These are phyloP conservation scores for Gryllus longicercus DNA, from an alignment of 2,888 invertebrate genomes.

Conservation along the genomic window DNA sequence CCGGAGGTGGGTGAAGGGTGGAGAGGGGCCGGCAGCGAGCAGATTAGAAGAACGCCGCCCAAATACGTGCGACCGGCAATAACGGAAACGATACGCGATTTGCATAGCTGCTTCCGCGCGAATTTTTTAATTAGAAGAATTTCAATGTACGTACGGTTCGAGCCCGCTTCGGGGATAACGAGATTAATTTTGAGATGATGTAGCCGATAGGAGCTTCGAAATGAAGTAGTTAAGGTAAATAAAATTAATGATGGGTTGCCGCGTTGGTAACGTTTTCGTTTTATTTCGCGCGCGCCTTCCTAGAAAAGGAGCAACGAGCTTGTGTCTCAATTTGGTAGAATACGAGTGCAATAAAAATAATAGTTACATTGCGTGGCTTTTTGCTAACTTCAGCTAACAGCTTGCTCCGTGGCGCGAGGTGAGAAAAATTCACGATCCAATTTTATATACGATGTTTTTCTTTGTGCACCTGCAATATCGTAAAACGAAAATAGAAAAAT, in stretches of 20 bases:
- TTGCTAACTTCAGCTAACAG: no score
- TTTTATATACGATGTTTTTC: no score
- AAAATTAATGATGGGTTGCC: constrained; percentile 1
- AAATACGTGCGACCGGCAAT: background rate
- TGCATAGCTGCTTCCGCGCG: background rate
- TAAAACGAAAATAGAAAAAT: no score
- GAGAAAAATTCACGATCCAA: no score
- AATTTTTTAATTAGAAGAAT: constrained; percentile 17
- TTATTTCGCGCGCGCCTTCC: background rate
- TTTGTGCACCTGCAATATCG: no score
- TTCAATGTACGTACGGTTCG: background rate
- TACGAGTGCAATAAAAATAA: no score
- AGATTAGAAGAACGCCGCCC: background rate
- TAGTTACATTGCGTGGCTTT: no score
- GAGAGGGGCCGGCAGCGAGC: background rate
- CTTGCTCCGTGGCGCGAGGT: no score
- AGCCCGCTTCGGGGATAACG: background rate
- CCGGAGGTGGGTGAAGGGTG: no score
- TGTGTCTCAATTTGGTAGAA: no score
- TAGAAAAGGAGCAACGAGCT: background rate
- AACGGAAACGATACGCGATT: background rate
- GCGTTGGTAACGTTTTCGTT: background rate
- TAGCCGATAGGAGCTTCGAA: background rate
- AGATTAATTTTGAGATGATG: background rate
- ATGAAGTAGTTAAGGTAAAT: background rate